Percentiles rank a stretch among this genome's conserved stretches.
phyloP scores from a whole-genome alignment of 2,113 vertebrate genomes.

The Paradoxurus hermaphroditus region DNA sequence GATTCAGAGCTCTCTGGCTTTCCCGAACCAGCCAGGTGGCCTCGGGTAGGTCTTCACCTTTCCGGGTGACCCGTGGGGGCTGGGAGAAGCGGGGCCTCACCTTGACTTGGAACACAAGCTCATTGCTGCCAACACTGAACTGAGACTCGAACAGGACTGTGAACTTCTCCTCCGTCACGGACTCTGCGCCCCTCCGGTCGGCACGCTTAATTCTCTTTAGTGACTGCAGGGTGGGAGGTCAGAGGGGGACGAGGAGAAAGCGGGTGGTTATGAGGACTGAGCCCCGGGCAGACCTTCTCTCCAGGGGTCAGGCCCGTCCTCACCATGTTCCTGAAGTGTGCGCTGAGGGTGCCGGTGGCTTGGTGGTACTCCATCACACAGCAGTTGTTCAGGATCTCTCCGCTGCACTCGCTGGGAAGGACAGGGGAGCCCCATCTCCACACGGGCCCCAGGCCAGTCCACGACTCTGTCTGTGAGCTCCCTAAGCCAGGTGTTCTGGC shows the following conservation, averaged over 20 bases:
- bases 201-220: slow-evolving; percentile 98
- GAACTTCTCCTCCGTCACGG: slow-evolving; percentile 98
- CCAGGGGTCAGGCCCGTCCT: slow-evolving; percentile 25
- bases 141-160: slow-evolving; percentile 98
- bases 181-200: slow-evolving; percentile 94
- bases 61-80: no score
- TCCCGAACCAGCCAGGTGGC: neutral
- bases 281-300: neutral
- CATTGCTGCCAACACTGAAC: slow-evolving; percentile 96
- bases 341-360: slow-evolving; percentile 94
- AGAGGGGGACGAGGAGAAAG: rapidly evolving
- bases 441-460: rapidly evolving
- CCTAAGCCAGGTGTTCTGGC: neutral
- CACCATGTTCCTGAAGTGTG: slow-evolving; percentile 98
- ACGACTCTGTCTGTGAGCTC: rapidly evolving
- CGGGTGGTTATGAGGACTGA: rapidly evolving
- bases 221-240: slow-evolving; percentile 82
- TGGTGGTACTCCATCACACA: slow-evolving; percentile 99
- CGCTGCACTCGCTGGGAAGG: slow-evolving; percentile 91
- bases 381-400: slow-evolving; percentile 97
- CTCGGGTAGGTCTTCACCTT: rapidly evolving
- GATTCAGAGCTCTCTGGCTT: neutral
- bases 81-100: slow-evolving; percentile 75
- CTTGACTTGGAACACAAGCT: slow-evolving; percentile 98
- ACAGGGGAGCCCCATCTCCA: rapidly evolving